Conservation (phyloP, 2,113 vertebrate genomes). For the human region GRCh38 chr2:193967501-193968000, state of each 20-base stretch:
- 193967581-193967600: neutral
- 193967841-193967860: neutral
- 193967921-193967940: no score
- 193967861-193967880: neutral
- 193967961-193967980: neutral
- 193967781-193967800: neutral
- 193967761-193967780: neutral
- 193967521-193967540: neutral
- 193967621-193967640: neutral
- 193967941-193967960: neutral
- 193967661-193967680: neutral
- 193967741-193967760: neutral
- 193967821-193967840: neutral
- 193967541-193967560: neutral
- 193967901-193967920: accelerated
- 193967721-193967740: neutral
- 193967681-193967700: neutral
- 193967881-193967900: no score
- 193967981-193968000: neutral
- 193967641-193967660: neutral
- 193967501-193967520: neutral
- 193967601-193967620: neutral
- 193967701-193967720: neutral
- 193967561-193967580: neutral
- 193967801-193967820: neutral